These are phyloP conservation scores for Xanthia togata DNA, from an alignment of 2,888 invertebrate species.

Conservation along the genomic window DNA sequence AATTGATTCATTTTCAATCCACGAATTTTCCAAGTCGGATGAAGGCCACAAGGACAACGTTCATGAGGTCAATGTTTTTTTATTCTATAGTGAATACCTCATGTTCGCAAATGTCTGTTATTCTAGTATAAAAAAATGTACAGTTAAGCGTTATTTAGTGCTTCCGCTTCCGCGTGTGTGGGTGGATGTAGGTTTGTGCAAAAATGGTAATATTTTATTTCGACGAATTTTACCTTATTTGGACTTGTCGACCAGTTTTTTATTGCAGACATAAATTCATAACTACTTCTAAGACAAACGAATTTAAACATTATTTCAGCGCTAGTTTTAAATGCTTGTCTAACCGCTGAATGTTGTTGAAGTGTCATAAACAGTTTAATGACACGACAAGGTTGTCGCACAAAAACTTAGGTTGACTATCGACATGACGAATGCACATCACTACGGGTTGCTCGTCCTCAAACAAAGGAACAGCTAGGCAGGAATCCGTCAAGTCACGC, in stretches of 20 bases:
- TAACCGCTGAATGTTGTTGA: conserved; percentile 37
- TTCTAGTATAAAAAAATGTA: conserved; percentile 22
- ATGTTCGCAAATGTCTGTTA: conserved; percentile 28
- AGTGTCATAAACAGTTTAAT: conserved; percentile 62
- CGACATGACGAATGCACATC: conserved; percentile 69
- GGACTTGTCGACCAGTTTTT: conserved; percentile 32
- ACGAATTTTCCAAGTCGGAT: background rate
- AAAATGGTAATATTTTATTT: conserved; percentile 46
- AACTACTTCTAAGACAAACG: conserved; percentile 25
- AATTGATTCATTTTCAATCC: background rate
- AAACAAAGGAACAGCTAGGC: conserved; percentile 81
- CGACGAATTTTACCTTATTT: conserved; percentile 40
- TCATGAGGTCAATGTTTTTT: conserved; percentile 23
- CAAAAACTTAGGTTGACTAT: conserved; percentile 59
- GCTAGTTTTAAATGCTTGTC: conserved; percentile 39
- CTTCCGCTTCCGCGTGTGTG: conserved; percentile 47
- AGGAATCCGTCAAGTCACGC: conserved; percentile 88
- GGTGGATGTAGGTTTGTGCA: conserved; percentile 38
- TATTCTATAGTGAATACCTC: background rate
- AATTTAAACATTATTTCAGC: conserved; percentile 33
- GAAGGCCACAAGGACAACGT: background rate
- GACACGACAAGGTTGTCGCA: conserved; percentile 59
- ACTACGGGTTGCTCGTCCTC: conserved; percentile 76
- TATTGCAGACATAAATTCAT: conserved; percentile 29
- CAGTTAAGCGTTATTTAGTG: conserved; percentile 44